Percentiles rank a stretch among this genome's conserved stretches.
Evolutionary conservation across 2,888 invertebrate species (phyloP).

Genomic region (Aplocera efformata): DNA sequence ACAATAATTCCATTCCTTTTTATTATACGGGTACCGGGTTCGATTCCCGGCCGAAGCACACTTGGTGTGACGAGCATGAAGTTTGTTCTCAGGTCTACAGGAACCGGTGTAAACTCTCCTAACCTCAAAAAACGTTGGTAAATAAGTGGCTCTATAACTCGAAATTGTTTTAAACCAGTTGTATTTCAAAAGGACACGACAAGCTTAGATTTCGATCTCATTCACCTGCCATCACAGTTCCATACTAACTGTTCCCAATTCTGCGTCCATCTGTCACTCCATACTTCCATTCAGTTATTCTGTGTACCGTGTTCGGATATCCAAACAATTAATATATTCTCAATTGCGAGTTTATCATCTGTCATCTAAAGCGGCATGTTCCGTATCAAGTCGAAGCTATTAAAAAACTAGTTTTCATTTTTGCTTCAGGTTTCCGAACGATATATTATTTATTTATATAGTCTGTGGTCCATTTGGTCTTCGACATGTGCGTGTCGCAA

Average conservation of each 20-base stretch:
- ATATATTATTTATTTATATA: constrained; percentile 24
- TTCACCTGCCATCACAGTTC: not conserved
- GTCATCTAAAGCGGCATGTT: constrained; percentile 58
- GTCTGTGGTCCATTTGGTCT: constrained; percentile 15
- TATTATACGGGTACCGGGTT: too few species aligned
- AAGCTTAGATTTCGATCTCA: too few species aligned
- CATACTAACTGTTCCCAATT: too few species aligned
- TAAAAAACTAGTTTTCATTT: constrained; percentile 61
- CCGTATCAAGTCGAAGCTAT: constrained; percentile 46
- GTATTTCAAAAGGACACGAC: too few species aligned
- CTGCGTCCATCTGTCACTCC: constrained; percentile 9
- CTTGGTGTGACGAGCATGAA: too few species aligned
- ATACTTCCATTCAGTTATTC: not conserved
- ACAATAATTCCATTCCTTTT: too few species aligned
- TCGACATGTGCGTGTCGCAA: constrained; percentile 8
- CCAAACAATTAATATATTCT: constrained; percentile 40
- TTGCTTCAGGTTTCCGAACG: constrained; percentile 33
- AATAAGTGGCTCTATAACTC: too few species aligned
- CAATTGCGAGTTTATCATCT: constrained; percentile 54
- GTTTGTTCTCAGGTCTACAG: too few species aligned
- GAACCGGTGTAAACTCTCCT: too few species aligned
- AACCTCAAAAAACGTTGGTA: too few species aligned
- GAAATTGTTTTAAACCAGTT: too few species aligned
- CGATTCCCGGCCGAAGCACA: too few species aligned
- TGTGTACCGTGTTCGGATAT: constrained; percentile 18